phyloP scores from a whole-genome alignment of 2,888 invertebrate species.

The Tiphia femorata region DNA sequence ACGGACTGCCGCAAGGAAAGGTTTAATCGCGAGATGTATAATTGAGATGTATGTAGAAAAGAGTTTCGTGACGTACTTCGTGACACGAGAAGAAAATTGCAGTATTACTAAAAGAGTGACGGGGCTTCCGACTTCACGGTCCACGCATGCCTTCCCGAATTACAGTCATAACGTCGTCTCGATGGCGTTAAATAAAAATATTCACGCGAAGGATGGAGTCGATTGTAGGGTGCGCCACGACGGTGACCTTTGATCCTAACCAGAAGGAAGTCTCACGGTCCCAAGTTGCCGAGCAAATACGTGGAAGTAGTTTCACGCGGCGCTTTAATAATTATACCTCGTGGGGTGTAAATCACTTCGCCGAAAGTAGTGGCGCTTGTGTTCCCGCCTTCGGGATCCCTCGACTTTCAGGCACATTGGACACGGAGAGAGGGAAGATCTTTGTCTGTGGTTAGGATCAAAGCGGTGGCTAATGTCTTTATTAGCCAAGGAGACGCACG shows the following conservation, averaged over 20 bases:
- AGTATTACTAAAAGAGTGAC: too few relatives aligned
- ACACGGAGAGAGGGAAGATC: constrained; percentile 51
- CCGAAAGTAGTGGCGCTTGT: constrained; percentile 52
- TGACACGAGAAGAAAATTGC: too few relatives aligned
- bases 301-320: constrained; percentile 50
- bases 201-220: too few relatives aligned
- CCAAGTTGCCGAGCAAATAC: constrained; percentile 18
- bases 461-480: constrained; percentile 53
- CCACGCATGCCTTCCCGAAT: too few relatives aligned
- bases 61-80: too few relatives aligned
- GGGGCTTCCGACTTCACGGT: too few relatives aligned
- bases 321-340: constrained; percentile 54
- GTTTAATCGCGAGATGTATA: too few relatives aligned
- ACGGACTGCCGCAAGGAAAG: too few relatives aligned
- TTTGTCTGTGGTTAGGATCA: constrained; percentile 34
- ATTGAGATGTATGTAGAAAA: too few relatives aligned
- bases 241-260: not conserved
- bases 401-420: constrained; percentile 43
- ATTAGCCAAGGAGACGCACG: constrained; percentile 46
- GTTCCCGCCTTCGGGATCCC: constrained; percentile 12
- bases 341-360: constrained; percentile 56
- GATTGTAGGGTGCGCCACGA: too few relatives aligned
- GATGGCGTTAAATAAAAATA: too few relatives aligned
- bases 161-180: too few relatives aligned
- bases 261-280: not conserved